phyloP scores from a whole-genome alignment of 2,797 vertebrate species.

The Eidolon dupreanum region DNA sequence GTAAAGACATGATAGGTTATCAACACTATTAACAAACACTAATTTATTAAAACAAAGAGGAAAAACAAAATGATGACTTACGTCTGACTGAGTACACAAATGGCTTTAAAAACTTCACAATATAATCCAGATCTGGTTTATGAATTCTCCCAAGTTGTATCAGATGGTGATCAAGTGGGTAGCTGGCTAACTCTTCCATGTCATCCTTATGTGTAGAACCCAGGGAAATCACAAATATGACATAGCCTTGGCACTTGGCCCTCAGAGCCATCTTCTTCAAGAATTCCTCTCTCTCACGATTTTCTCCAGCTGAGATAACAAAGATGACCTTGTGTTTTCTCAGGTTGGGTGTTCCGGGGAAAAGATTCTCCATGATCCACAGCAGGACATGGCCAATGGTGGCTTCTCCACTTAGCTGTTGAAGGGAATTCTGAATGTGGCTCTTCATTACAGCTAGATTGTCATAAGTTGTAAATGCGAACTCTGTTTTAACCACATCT shows the following conservation, averaged over 20 bases:
- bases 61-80: constrained; percentile 75
- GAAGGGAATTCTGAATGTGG: constrained; percentile 73
- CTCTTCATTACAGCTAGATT: constrained; percentile 70
- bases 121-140: constrained; percentile 82
- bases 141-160: constrained; percentile 81
- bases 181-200: constrained; percentile 79
- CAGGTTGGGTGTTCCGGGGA: constrained; percentile 55
- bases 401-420: constrained; percentile 66
- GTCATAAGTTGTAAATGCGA: constrained; percentile 75
- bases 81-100: constrained; percentile 80
- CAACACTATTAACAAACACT: neutral
- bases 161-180: constrained; percentile 81
- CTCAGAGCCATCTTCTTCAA: constrained; percentile 71
- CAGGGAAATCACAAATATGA: constrained; percentile 82
- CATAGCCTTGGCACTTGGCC: constrained; percentile 84
- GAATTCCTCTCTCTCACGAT: constrained; percentile 65
- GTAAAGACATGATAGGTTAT: neutral
- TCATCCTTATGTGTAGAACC: constrained; percentile 57
- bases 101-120: constrained; percentile 78
- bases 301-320: constrained; percentile 80
- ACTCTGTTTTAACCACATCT: constrained; percentile 76
- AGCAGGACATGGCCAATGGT: constrained; percentile 72
- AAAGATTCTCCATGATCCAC: constrained; percentile 78
- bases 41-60: constrained; percentile 3
- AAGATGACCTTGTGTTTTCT: constrained; percentile 80